phyloP scores from a whole-genome alignment of 2,888 invertebrate genomes.

The Sabatieria punctata region DNA sequence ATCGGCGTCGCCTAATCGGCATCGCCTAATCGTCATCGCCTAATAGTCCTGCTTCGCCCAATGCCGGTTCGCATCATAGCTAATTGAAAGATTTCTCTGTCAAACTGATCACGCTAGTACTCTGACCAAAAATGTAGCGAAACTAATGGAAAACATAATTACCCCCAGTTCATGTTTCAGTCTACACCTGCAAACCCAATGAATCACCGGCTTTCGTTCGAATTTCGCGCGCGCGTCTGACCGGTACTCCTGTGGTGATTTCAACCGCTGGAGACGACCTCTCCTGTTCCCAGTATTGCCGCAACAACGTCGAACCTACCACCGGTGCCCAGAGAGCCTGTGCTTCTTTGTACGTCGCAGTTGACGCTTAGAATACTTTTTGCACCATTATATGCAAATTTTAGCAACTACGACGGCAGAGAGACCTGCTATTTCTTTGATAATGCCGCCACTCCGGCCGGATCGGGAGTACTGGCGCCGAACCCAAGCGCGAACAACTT shows the following conservation, averaged over 20 bases:
- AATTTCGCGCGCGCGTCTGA: constrained; percentile 26
- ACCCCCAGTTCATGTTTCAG: too few relatives aligned
- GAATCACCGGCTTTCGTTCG: constrained; percentile 29
- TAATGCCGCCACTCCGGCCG: constrained; percentile 29
- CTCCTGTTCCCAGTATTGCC: constrained; percentile 28
- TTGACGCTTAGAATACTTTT: too few relatives aligned
- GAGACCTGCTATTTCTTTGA: constrained; percentile 33
- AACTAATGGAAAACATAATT: too few relatives aligned
- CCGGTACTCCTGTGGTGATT: constrained; percentile 29
- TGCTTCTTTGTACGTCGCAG: too few relatives aligned
- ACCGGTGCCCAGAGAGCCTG: constrained; percentile 25
- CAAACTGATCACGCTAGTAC: too few relatives aligned
- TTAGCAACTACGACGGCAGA: constrained; percentile 31
- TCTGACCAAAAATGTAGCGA: too few relatives aligned
- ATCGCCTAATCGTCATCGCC: too few relatives aligned
- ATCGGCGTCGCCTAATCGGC: too few relatives aligned
- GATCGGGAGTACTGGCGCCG: constrained; percentile 25
- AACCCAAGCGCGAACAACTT: constrained; percentile 32
- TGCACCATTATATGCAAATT: too few relatives aligned
- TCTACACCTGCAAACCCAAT: constrained; percentile 19
- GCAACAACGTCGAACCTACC: constrained; percentile 30
- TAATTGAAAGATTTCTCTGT: too few relatives aligned
- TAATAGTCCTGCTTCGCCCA: too few relatives aligned
- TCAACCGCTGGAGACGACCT: constrained; percentile 25
- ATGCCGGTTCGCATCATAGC: too few relatives aligned